phyloP scores from a whole-genome alignment of 2,888 invertebrate genomes.

The Harpalus rufipes region DNA sequence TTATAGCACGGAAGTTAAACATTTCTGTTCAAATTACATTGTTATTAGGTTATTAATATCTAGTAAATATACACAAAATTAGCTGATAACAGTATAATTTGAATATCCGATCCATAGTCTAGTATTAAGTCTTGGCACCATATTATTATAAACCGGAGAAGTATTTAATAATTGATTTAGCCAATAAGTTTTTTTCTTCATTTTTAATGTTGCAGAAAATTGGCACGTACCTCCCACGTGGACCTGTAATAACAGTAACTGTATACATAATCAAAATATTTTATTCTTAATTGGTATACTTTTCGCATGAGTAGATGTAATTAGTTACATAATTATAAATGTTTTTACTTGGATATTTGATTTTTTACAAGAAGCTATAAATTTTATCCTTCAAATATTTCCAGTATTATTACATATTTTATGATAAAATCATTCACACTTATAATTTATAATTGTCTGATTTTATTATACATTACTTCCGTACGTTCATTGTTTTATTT shows the following conservation, averaged over 20 bases:
- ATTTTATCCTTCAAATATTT: conserved; percentile 22
- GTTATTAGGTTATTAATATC: too few species aligned
- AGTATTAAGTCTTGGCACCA: neutral
- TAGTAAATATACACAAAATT: too few species aligned
- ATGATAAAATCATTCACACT: neutral
- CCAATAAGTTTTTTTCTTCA: neutral
- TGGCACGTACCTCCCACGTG: conserved; percentile 9
- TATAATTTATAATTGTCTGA: neutral
- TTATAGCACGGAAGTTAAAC: too few species aligned
- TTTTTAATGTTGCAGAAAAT: conserved; percentile 12
- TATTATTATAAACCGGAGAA: neutral
- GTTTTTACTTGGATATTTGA: conserved; percentile 23
- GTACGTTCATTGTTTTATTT: neutral
- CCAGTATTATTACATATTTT: neutral
- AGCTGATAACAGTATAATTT: too few species aligned
- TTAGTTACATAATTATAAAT: conserved; percentile 29
- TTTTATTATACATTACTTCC: neutral
- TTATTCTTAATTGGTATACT: conserved; percentile 33
- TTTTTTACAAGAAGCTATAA: conserved; percentile 12
- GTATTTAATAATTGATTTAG: neutral
- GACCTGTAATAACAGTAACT: conserved; percentile 17
- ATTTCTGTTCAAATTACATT: too few species aligned
- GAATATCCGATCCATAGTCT: neutral
- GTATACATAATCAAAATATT: conserved; percentile 36
- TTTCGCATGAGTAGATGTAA: conserved; percentile 39